phyloP scores from a whole-genome alignment of 2,888 invertebrate genomes.

The Agrotis puta region DNA sequence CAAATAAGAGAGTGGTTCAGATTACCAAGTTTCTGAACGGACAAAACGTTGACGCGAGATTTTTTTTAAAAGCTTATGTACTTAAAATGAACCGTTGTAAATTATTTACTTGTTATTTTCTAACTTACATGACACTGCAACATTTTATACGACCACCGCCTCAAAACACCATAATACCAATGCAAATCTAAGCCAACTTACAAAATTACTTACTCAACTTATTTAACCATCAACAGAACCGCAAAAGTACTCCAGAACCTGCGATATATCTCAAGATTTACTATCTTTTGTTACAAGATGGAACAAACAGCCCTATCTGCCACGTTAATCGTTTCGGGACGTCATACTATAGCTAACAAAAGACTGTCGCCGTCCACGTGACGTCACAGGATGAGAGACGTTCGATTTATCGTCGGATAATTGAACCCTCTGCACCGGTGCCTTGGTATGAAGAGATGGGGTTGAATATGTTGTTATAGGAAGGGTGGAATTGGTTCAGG shows the following conservation, averaged over 20 bases:
- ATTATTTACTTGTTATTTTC: too few relatives aligned
- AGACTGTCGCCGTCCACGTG: slow-evolving; percentile 54
- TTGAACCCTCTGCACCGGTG: slow-evolving; percentile 48
- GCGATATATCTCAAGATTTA: slow-evolving; percentile 49
- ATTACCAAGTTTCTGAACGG: too few relatives aligned
- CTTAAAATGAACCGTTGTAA: too few relatives aligned
- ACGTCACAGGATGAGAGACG: slow-evolving; percentile 37
- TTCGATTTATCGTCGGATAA: slow-evolving; percentile 63
- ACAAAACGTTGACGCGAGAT: too few relatives aligned
- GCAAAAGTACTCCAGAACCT: slow-evolving; percentile 29
- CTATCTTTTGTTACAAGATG: slow-evolving; percentile 43
- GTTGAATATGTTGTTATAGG: slow-evolving; percentile 34
- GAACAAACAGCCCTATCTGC: slow-evolving; percentile 59
- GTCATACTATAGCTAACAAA: slow-evolving; percentile 61
- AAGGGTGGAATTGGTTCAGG: background rate
- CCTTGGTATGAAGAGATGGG: slow-evolving; percentile 33
- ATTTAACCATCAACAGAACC: slow-evolving; percentile 16
- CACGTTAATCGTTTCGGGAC: slow-evolving; percentile 54
- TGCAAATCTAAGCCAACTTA: slow-evolving; percentile 3
- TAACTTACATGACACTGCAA: too few relatives aligned
- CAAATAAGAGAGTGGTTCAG: too few relatives aligned
- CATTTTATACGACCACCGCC: background rate
- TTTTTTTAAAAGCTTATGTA: too few relatives aligned
- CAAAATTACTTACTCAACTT: slow-evolving; percentile 22
- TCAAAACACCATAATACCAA: slow-evolving; percentile 18